A percentile compares a stretch with the other conserved stretches of the same genome.
phyloP scores from a whole-genome alignment of 2,113 vertebrate genomes.

The Bucco capensis region DNA sequence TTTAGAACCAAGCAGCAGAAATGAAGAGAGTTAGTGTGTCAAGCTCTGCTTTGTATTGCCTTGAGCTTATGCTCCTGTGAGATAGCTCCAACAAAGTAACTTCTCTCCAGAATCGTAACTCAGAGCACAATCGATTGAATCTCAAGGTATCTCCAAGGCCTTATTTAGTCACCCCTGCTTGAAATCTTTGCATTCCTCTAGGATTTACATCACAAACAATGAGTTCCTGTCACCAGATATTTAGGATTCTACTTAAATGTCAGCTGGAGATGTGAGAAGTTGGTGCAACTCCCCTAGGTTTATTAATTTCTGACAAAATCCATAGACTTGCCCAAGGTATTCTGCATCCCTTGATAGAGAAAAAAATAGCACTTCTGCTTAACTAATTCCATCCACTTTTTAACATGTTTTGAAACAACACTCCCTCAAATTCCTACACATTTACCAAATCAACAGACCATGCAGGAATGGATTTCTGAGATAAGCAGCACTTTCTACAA shows the following conservation, averaged over 20 bases:
- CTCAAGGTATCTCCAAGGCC: neutral
- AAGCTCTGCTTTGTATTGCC: neutral
- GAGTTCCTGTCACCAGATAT: neutral
- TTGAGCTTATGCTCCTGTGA: neutral
- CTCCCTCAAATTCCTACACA: neutral
- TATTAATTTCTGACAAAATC: neutral
- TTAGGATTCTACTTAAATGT: neutral
- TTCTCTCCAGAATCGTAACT: neutral
- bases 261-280: neutral
- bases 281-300: neutral
- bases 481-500: neutral
- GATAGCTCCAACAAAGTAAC: neutral
- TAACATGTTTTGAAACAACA: neutral
- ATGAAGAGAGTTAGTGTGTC: neutral
- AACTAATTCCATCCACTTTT: neutral
- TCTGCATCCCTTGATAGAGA: neutral
- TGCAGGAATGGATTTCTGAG: neutral
- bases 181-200: neutral
- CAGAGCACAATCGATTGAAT: neutral
- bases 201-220: neutral
- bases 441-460: neutral
- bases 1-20: neutral
- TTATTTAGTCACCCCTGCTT: neutral
- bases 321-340: neutral
- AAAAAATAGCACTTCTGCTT: neutral